A percentile compares a stretch with the other conserved stretches of the same genome.
Conservation (phyloP, 2,888 invertebrate genomes). For the Drosophila imparisetae region DNA sequence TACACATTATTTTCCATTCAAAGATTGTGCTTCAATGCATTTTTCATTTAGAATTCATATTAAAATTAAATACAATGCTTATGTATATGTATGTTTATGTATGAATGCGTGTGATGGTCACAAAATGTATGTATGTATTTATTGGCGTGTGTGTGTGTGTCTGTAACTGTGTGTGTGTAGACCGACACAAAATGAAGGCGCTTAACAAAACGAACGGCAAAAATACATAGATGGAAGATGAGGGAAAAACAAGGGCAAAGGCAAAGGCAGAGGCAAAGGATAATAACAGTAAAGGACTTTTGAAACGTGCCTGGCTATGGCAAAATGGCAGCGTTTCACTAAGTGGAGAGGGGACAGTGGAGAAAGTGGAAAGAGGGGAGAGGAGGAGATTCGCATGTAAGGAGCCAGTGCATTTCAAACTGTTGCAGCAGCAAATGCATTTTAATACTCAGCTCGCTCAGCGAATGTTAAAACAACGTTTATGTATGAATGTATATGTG, state of each 20-base stretch:
- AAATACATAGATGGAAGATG: slow-evolving; percentile 35
- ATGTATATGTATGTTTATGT: slow-evolving; percentile 60
- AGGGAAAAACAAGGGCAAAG: slow-evolving; percentile 10
- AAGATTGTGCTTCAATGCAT: slow-evolving; percentile 49
- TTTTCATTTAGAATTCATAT: slow-evolving; percentile 56
- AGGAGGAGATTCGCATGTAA: slow-evolving; percentile 7
- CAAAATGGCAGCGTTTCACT: slow-evolving; percentile 67
- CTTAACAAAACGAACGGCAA: slow-evolving; percentile 79
- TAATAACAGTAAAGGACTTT: slow-evolving; percentile 20
- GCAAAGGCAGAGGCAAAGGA: slow-evolving; percentile 16
- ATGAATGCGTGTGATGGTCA: slow-evolving; percentile 42
- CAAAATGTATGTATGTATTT: slow-evolving; percentile 43
- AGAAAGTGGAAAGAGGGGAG: background rate
- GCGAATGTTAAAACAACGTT: slow-evolving; percentile 50
- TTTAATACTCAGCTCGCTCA: slow-evolving; percentile 64
- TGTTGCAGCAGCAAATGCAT: slow-evolving; percentile 33
- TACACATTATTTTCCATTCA: slow-evolving; percentile 43
- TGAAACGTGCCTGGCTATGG: slow-evolving; percentile 74
- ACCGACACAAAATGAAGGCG: slow-evolving; percentile 83
- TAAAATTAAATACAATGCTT: slow-evolving; percentile 77
- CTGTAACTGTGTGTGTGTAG: slow-evolving; percentile 43
- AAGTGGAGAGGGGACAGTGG: background rate
- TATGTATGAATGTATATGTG: slow-evolving; percentile 1
- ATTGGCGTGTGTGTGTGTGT: slow-evolving; percentile 44
- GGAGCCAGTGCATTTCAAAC: slow-evolving; percentile 47